Evolutionary conservation across 2,888 invertebrate genomes (phyloP).

Genomic region (Lutraria lutraria): DNA sequence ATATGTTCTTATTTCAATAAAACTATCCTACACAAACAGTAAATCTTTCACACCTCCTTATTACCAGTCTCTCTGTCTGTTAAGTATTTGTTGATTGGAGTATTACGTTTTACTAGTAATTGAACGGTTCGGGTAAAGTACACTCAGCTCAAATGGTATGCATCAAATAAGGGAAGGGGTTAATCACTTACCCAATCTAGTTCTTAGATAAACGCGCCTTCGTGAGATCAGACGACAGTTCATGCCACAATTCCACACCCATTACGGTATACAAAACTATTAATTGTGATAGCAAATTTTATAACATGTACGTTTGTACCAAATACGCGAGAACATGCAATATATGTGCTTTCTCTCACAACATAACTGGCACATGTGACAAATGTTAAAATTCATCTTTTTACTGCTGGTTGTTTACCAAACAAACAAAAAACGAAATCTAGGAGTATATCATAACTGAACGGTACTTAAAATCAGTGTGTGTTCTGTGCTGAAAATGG

Average conservation of each 20-base stretch:
- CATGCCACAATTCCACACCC: too few species aligned
- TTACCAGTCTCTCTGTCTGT: constrained; percentile 25
- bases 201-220: neutral
- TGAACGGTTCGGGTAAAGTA: neutral
- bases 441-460: neutral
- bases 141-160: neutral
- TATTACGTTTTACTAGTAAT: constrained; percentile 7
- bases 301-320: too few species aligned
- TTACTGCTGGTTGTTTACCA: neutral
- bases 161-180: neutral
- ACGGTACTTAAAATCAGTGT: neutral
- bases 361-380: neutral
- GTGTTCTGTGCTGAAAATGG: neutral
- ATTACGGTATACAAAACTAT: too few species aligned
- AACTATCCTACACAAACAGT: neutral
- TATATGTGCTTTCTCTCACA: neutral
- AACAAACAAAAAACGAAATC: neutral
- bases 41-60: constrained; percentile 30
- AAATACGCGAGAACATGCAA: neutral
- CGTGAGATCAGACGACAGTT: neutral
- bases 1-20: constrained; percentile 23
- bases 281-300: too few species aligned
- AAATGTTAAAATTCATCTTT: neutral
- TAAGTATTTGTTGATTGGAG: constrained; percentile 23
- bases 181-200: neutral